Base-by-base conservation (phyloP, 2,888 invertebrate genomes). In the Sepioteuthis lessoniana region DNA sequence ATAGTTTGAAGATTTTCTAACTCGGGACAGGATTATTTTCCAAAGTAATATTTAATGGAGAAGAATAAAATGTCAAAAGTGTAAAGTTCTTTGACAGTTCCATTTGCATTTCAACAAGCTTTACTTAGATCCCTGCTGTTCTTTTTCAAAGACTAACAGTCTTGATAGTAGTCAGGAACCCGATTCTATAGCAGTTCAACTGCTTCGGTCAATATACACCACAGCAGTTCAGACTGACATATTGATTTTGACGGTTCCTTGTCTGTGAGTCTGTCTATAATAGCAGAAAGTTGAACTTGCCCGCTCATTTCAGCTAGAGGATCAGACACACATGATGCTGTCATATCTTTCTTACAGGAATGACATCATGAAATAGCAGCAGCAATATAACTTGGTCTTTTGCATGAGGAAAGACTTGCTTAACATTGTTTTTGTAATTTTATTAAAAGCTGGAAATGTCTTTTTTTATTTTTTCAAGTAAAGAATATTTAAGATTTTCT, bases 141-240 rank as follows among this genome's bases (percentile, higher is more conserved):
- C n/a, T 35, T n/a, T 35, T 35, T 13, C 4, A 35, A n/a, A 13
- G 25, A n/a, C 25, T 25, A 55, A 25, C 55, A 55, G 55, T 13
- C 35, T 76, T 76, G 76, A 76, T n/a, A 76, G 25, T n/a, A 76
- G 76, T n/a, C 76, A n/a, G n/a, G 76, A 76, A 76, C n/a, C 13
- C n/a, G 76, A 76, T 10, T 76, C 76, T 5, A 35, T n/a, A 76
- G 19, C 35, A n/a, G 76, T 76, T 76, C 76, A 19, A 35, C 76
- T 76, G 76, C 35, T 35, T 76, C 76, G 76, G 76, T 76, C 76
- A 76, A 76, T 76, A 76, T n/a, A 76, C 76, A 76, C 76, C 35
- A 76, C 76, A 76, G 76, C 76, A 76, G 76, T 76, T 76, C 76
- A 76, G 76, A 76, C 76, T 76, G 76, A 76, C 76, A 76, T 76